Evolutionary conservation across 2,888 invertebrate species (phyloP).

Genomic region (Listrodromus nycthemerus): DNA sequence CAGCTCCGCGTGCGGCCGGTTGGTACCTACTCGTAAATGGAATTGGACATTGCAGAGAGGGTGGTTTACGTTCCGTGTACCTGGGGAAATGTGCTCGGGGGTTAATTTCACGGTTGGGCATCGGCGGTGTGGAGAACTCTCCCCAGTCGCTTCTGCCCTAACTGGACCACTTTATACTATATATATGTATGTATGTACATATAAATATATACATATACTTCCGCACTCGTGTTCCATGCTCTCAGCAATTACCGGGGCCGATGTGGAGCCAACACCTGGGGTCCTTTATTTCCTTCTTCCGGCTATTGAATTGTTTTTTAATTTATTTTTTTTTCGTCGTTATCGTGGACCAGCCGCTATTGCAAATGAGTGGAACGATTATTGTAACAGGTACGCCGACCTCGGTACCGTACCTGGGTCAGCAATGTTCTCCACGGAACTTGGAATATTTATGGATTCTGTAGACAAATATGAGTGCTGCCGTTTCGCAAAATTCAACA

Average conservation of each 20-base stretch:
- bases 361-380: conserved; percentile 10
- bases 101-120: conserved; percentile 79
- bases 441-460: background rate
- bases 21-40: conserved; percentile 72
- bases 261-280: conserved; percentile 33
- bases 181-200: conserved; percentile 7
- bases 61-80: conserved; percentile 73
- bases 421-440: background rate
- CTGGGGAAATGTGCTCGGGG: conserved; percentile 77
- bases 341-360: background rate
- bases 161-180: conserved; percentile 8
- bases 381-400: background rate
- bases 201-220: background rate
- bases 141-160: conserved; percentile 38
- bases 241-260: conserved; percentile 31
- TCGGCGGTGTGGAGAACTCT: conserved; percentile 63
- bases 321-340: background rate
- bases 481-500: too few relatives aligned
- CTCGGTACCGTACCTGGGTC: background rate
- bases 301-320: background rate
- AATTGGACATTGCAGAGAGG: conserved; percentile 73
- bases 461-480: too few relatives aligned
- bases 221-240: conserved; percentile 24
- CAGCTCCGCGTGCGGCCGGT: conserved; percentile 54
- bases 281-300: conserved; percentile 11